Base-by-base conservation (phyloP, 1,140 invertebrate species). In the Cyclina sinensis region DNA sequence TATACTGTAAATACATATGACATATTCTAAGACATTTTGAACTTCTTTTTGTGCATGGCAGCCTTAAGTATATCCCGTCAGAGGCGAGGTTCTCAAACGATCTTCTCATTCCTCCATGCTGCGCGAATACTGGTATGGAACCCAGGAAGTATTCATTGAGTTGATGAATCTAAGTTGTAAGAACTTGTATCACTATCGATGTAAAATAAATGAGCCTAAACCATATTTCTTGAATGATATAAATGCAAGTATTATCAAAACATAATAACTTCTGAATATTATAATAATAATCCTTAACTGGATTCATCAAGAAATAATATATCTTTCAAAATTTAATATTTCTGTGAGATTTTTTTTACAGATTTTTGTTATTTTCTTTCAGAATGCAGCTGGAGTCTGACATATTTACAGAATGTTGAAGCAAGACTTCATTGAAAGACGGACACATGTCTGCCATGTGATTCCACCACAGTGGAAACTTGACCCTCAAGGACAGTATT, bases 351-450 rank as follows among this genome's bases (percentile, higher is more conserved):
- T 65, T 3, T 30, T 65, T 65, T 30, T 35, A 27, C 24, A 65
- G n/a, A 14, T 18, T n/a, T n/a, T n/a, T n/a, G n/a, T n/a, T n/a
- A n/a, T n/a, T n/a, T n/a, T n/a, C n/a, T n/a, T n/a, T n/a, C n/a
- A n/a, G n/a, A n/a, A n/a, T n/a, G 16, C 30, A 65, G 30, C 59
- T 65, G n/a, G 21, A 21, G 7, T 65, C 11, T 21, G 30, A 27
- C 30, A 65, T 27, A 54, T 54, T 18, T 18, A 7, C 3, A 35
- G 59, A 12, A 84, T 82, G 78, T 82, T 88, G 86, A 88, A 73
- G 32, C 68, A 88, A 57, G 92, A 93, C 7, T 94, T 94, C 92
- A 90, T 94, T 30, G 93, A 94, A 68, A 82, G 88, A 12, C 91
- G 90, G 32, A 86, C 92, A 14, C 87, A 91, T 32, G 51, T 81